Evolutionary conservation across 2,888 invertebrate species (phyloP).

Genomic region (Xestia sexstrigata): DNA sequence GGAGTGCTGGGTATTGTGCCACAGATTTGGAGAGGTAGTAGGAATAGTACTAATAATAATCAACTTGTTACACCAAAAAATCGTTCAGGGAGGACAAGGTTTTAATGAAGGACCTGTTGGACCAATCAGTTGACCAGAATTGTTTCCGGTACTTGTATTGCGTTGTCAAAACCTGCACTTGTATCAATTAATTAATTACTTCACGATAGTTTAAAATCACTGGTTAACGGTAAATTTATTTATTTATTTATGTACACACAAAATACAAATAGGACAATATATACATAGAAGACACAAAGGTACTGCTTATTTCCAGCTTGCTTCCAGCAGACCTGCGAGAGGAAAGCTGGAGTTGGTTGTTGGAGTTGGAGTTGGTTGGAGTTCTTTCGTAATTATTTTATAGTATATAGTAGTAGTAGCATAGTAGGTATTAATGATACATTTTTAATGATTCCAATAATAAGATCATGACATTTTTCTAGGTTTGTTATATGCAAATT

Average conservation of each 20-base stretch:
- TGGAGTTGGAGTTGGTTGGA: neutral
- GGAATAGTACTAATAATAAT: neutral
- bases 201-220: constrained; percentile 8
- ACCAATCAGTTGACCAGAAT: neutral
- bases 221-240: neutral
- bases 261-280: no score
- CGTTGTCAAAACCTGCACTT: constrained; percentile 17
- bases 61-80: no score
- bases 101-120: neutral
- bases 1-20: neutral
- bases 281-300: no score
- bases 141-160: constrained; percentile 4
- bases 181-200: constrained; percentile 18
- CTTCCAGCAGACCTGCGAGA: no score
- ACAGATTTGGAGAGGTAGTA: neutral
- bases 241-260: no score
- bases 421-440: neutral
- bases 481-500: constrained; percentile 30
- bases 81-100: neutral
- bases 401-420: no score
- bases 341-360: no score
- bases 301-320: no score
- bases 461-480: neutral
- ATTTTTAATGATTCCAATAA: constrained; percentile 3
- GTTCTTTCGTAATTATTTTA: constrained; percentile 16